Percentiles rank a stretch among this genome's conserved stretches.
phyloP scores from a whole-genome alignment of 2,797 vertebrate species.

The Siniperca scherzeri region DNA sequence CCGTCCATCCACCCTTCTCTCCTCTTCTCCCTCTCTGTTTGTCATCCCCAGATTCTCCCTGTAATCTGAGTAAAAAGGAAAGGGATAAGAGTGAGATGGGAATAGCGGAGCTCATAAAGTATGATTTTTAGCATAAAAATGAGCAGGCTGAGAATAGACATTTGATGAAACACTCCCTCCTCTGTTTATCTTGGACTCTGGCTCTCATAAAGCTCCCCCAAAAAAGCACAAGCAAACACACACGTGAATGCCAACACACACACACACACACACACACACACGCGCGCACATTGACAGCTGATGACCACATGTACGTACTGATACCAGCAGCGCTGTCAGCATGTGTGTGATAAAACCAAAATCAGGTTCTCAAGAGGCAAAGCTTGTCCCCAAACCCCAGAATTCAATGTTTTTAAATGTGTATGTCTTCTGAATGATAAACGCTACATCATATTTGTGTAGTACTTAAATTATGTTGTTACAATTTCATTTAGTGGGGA shows the following conservation, averaged over 20 bases:
- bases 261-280: neutral
- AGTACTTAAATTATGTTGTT: neutral
- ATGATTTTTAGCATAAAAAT: slow-evolving; percentile 48
- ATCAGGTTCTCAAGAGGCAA: slow-evolving; percentile 22
- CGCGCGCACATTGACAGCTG: neutral
- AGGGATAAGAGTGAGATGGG: slow-evolving; percentile 4
- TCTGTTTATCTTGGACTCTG: slow-evolving; percentile 46
- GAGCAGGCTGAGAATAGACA: slow-evolving; percentile 39
- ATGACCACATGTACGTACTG: slow-evolving; percentile 33
- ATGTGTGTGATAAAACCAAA: slow-evolving; percentile 29
- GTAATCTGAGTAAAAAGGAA: slow-evolving; percentile 40
- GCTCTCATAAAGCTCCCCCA: slow-evolving; percentile 19
- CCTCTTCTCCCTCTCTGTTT: slow-evolving; percentile 22
- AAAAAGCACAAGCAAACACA: neutral
- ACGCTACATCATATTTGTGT: neutral
- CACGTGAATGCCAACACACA: neutral
- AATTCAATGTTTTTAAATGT: neutral
- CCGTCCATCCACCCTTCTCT: slow-evolving; percentile 35
- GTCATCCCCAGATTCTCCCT: slow-evolving; percentile 39
- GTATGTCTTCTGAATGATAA: neutral
- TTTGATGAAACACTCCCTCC: slow-evolving; percentile 54
- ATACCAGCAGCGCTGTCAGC: slow-evolving; percentile 38
- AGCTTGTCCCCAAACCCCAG: slow-evolving; percentile 7
- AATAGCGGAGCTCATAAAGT: slow-evolving; percentile 52
- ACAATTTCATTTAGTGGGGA: neutral